Evolutionary conservation across 2,113 vertebrate genomes (phyloP), one percentile per base, ranked within the genome.

Genomic region (Pyrgilauda ruficollis): DNA sequence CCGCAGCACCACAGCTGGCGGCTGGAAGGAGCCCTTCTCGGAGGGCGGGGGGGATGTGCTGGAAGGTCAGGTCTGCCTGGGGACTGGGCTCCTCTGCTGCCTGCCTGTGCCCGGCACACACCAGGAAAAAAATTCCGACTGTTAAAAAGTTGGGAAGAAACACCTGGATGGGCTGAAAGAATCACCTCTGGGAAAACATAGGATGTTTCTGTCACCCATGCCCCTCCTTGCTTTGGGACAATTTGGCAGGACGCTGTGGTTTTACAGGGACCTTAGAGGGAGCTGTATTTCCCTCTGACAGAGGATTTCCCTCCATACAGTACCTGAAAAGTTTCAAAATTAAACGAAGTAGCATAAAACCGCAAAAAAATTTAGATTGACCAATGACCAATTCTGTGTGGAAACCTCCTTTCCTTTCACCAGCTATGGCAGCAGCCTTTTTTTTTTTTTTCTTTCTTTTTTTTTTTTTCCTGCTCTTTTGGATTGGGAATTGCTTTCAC

Each of bases 251-350:
- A 50, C 68, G 72, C 46, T 79, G 78, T 56, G 35, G 35, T 91
- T 95, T 96, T 77, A 77, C 73, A 86, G 47, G 58, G 31, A 77
- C 79, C 69, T 95, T 93, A 86, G 92, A 94, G 76, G 75, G 93
- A 88, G 76, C 68, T 72, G 35, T 84, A 67, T 84, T 94, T 94
- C 47, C 59, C 69, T 86, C 74, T 37, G 59, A 35, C n/a, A 66
- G 33, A 11, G 49, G 11, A 13, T 52, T 88, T 46, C 21, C 81
- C 24, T 78, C 37, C 10, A 11, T n/a, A 31, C 5, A 47, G 28
- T 37, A 30, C n/a, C 41, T 63, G 82, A 89, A 87, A 84, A 84
- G 31, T 75, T 81, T 49, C 26, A 55, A 53, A 77, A 86, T 76
- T 41, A 50, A 66, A 76, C 4, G 0, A 37, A 58, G 9, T 19